A percentile compares a stretch with the other conserved stretches of the same genome.
These are phyloP conservation scores for human (Homo sapiens) DNA, from an alignment of 2,113 vertebrate species.

Conservation along the genomic window GRCh38 chr2:176323001-176323500, in stretches of 20 bases:
- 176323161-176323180: slow-evolving; percentile 32
- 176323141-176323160: neutral
- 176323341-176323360: neutral
- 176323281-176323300: neutral
- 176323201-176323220: slow-evolving; percentile 26
- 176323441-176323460: slow-evolving; percentile 92
- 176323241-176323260: slow-evolving; percentile 15
- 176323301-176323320: slow-evolving; percentile 49
- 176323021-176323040: slow-evolving; percentile 48
- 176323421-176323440: slow-evolving; percentile 89
- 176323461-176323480: slow-evolving; percentile 90
- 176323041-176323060: slow-evolving; percentile 1
- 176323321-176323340: neutral
- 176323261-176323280: neutral
- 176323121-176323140: neutral
- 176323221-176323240: slow-evolving; percentile 47
- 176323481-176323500: slow-evolving; percentile 64
- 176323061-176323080: slow-evolving; percentile 53
- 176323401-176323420: slow-evolving; percentile 93
- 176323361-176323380: slow-evolving; percentile 52
- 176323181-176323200: slow-evolving; percentile 25
- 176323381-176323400: slow-evolving; percentile 89
- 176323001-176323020: slow-evolving; percentile 1
- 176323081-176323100: neutral
- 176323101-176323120: neutral